A percentile compares a stretch with the other conserved stretches of the same genome.
phyloP scores from a whole-genome alignment of 2,797 vertebrate species.

The Danio kyathit region DNA sequence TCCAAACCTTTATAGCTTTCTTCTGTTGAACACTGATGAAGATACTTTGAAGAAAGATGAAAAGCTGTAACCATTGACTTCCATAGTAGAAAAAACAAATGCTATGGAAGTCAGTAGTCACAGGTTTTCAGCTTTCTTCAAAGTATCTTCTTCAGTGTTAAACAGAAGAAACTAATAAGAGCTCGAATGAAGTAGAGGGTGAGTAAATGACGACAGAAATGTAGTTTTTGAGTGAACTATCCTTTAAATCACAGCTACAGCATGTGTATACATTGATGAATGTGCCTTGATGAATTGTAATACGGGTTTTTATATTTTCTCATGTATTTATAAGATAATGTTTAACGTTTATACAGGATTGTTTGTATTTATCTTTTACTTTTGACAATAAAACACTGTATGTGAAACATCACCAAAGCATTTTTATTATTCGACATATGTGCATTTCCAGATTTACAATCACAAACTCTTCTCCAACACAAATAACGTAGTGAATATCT shows the following conservation, averaged over 20 bases:
- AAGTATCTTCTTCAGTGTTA: too few species aligned
- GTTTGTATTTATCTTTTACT: constrained; percentile 21
- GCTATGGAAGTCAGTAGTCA: too few species aligned
- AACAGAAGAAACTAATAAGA: too few species aligned
- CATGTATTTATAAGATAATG: constrained; percentile 44
- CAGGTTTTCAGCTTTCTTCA: too few species aligned
- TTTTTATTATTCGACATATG: not conserved
- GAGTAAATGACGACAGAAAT: too few species aligned
- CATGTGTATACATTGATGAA: not conserved
- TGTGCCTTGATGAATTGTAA: constrained; percentile 35
- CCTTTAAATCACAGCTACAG: not conserved
- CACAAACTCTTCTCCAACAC: not conserved
- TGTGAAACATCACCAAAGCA: constrained; percentile 6
- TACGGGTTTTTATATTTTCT: constrained; percentile 41
- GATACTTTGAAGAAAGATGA: too few species aligned
- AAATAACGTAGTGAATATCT: not conserved
- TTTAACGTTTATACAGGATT: constrained; percentile 22
- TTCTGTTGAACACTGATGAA: too few species aligned
- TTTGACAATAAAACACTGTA: constrained; percentile 46
- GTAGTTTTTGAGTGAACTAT: too few species aligned
- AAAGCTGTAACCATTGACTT: too few species aligned
- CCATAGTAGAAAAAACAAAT: too few species aligned
- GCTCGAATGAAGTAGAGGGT: too few species aligned
- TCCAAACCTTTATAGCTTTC: too few species aligned
- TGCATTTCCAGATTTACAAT: not conserved